Conservation (phyloP, 2,888 invertebrate genomes). For the Lampropteryx suffumata region DNA sequence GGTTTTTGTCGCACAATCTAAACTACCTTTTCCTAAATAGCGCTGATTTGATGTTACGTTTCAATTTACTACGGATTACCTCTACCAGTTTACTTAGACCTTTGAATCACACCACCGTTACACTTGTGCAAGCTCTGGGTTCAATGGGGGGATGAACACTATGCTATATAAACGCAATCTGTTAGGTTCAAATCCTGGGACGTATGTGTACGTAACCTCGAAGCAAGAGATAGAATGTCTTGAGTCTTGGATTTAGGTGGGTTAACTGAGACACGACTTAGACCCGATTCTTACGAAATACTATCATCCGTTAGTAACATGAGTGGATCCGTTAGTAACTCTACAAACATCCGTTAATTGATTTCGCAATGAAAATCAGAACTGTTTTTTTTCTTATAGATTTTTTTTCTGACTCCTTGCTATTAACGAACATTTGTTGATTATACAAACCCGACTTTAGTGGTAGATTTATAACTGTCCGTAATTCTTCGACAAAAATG, state of each 20-base stretch:
- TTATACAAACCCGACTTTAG: no score
- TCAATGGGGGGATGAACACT: slow-evolving; percentile 34
- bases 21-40: slow-evolving; percentile 35
- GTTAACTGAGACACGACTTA: slow-evolving; percentile 6
- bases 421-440: no score
- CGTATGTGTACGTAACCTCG: slow-evolving; percentile 19
- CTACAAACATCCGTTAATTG: no score
- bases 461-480: no score
- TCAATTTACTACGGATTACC: slow-evolving; percentile 54
- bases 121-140: slow-evolving; percentile 8
- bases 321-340: no score
- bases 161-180: slow-evolving; percentile 19
- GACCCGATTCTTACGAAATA: not conserved
- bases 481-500: no score
- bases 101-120: slow-evolving; percentile 5
- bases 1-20: slow-evolving; percentile 13
- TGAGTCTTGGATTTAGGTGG: slow-evolving; percentile 23
- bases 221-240: slow-evolving; percentile 18
- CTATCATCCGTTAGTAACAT: no score
- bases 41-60: slow-evolving; percentile 47
- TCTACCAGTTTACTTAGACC: slow-evolving; percentile 24
- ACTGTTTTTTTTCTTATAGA: no score
- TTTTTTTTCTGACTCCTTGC: no score
- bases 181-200: slow-evolving; percentile 24
- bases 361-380: no score